Percentiles rank a stretch among this genome's conserved stretches.
Conservation (phyloP, 2,113 vertebrate genomes). For the Emydura subglobosa region DNA sequence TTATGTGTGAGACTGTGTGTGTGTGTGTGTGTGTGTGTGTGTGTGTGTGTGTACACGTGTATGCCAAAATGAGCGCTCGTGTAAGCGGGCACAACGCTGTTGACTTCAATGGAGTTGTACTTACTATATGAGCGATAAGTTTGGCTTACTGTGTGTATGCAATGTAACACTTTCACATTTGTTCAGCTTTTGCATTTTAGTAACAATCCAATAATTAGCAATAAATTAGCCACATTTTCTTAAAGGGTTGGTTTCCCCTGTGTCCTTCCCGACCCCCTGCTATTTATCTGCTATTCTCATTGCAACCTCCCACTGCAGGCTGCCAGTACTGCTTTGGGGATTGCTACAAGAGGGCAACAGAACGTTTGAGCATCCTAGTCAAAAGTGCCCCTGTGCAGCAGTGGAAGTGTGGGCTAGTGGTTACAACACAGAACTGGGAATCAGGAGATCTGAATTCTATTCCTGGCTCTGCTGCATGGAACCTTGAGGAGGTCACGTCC, state of each 20-base stretch:
- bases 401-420: background rate
- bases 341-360: background rate
- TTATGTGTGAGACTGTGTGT: background rate
- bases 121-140: background rate
- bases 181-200: background rate
- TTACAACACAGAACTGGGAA: background rate
- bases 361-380: background rate
- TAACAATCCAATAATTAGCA: conserved; percentile 51
- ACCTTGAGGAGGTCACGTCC: background rate
- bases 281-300: conserved; percentile 45
- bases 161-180: background rate
- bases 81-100: background rate
- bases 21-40: too few relatives aligned
- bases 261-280: background rate
- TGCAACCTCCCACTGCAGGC: fast-evolving
- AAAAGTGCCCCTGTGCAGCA: too few relatives aligned
- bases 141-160: background rate
- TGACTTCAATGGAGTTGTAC: background rate
- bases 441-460: background rate
- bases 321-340: background rate
- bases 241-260: background rate
- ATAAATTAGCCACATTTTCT: conserved; percentile 44
- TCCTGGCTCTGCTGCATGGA: background rate
- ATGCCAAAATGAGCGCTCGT: background rate
- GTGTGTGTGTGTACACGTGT: too few relatives aligned